Percentiles rank a stretch among this genome's conserved stretches.
phyloP scores from a whole-genome alignment of 2,113 vertebrate species.

The Turdus rufiventris region DNA sequence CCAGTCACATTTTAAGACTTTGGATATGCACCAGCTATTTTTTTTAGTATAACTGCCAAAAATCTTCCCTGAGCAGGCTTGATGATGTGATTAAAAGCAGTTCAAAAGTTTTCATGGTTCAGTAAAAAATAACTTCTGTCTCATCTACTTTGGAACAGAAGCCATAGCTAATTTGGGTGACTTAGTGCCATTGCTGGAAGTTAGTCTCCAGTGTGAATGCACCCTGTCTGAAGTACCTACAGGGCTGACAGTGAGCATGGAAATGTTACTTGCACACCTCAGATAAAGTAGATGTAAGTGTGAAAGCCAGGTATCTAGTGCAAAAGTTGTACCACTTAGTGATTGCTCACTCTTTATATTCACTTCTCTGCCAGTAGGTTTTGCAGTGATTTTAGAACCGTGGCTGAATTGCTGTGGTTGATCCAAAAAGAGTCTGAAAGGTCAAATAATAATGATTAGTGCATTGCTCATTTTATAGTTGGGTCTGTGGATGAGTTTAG shows the following conservation, averaged over 20 bases:
- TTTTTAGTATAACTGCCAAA: neutral
- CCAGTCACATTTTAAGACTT: conserved; percentile 41
- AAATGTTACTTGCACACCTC: neutral
- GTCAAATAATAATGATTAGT: neutral
- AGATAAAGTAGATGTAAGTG: neutral
- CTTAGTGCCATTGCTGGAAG: neutral
- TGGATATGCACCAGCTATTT: neutral
- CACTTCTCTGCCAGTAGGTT: neutral
- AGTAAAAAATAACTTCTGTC: neutral
- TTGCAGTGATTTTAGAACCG: neutral
- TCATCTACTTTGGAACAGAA: neutral
- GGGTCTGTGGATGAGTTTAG: neutral
- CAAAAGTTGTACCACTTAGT: neutral
- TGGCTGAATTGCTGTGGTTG: neutral
- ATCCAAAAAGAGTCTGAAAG: neutral
- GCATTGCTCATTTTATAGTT: neutral
- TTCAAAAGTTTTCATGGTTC: neutral
- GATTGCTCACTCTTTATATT: neutral
- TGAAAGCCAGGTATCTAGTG: neutral
- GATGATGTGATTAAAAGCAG: neutral
- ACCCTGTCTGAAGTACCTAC: neutral
- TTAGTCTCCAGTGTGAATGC: neutral
- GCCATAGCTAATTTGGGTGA: neutral
- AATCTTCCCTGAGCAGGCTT: neutral
- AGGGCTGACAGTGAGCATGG: neutral